These are phyloP conservation scores for Oceanodroma tethys DNA, from an alignment of 2,113 vertebrate species.

Conservation along the genomic window DNA sequence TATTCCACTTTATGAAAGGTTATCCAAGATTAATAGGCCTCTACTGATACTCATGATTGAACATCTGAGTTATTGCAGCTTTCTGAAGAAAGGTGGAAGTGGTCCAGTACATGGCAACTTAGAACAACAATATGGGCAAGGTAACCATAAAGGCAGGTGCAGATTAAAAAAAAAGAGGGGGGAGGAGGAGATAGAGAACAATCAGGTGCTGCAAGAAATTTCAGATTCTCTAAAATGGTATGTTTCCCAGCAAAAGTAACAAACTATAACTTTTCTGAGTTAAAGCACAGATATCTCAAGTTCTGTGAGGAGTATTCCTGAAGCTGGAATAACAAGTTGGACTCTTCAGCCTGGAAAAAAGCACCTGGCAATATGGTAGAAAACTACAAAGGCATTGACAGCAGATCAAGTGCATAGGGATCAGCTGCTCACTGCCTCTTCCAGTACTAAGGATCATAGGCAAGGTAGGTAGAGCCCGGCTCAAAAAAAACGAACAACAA, in stretches of 20 bases:
- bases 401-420: not conserved
- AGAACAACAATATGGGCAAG: not conserved
- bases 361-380: not conserved
- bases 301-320: not conserved
- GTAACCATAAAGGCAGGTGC: not conserved
- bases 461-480: not conserved
- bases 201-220: not conserved
- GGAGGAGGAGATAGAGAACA: not conserved
- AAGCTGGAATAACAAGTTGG: not conserved
- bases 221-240: not conserved
- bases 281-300: not conserved
- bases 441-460: not conserved
- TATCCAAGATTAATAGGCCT: not conserved
- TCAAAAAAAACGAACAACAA: not conserved
- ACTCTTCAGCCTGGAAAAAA: not conserved
- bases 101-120: not conserved
- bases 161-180: not conserved
- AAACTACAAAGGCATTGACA: accelerated
- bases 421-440: not conserved
- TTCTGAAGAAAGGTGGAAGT: not conserved
- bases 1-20: not conserved
- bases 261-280: not conserved
- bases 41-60: not conserved
- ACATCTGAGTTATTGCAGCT: not conserved
- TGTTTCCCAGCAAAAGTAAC: not conserved